Conservation (phyloP, 2,888 invertebrate genomes). For the Nasonia oneida region DNA sequence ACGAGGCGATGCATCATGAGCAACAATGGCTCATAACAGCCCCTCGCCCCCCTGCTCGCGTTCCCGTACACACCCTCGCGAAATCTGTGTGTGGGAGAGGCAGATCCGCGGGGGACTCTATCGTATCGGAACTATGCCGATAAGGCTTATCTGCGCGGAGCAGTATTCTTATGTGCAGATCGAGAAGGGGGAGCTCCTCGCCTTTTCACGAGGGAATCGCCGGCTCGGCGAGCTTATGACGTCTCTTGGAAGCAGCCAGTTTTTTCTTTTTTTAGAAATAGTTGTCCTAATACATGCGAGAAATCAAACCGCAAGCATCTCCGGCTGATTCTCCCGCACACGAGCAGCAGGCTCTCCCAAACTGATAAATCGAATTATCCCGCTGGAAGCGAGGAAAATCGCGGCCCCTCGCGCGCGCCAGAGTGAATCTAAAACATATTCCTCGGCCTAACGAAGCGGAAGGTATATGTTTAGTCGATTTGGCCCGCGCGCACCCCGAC, state of each 20-base stretch:
- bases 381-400: conserved; percentile 44
- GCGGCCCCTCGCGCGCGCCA: conserved; percentile 29
- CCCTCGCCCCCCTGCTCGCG: conserved; percentile 10
- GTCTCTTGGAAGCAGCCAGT: conserved; percentile 26
- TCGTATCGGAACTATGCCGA: conserved; percentile 76
- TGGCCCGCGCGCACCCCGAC: no score
- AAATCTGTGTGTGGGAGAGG: neutral
- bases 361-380: conserved; percentile 47
- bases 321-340: neutral
- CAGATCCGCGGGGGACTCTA: conserved; percentile 69
- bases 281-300: no score
- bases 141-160: conserved; percentile 76
- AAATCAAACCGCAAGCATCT: neutral
- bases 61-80: conserved; percentile 31
- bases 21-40: conserved; percentile 73
- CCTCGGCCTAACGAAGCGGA: conserved; percentile 76
- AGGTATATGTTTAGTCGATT: conserved; percentile 73
- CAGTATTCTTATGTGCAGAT: conserved; percentile 75
- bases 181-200: neutral
- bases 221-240: conserved; percentile 54
- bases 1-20: conserved; percentile 78
- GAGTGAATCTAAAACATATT: conserved; percentile 76
- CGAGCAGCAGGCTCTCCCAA: conserved; percentile 7
- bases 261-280: neutral
- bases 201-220: conserved; percentile 37